These are phyloP conservation scores for Prenolepis imparis DNA, from an alignment of 2,888 invertebrate genomes.

Conservation along the genomic window DNA sequence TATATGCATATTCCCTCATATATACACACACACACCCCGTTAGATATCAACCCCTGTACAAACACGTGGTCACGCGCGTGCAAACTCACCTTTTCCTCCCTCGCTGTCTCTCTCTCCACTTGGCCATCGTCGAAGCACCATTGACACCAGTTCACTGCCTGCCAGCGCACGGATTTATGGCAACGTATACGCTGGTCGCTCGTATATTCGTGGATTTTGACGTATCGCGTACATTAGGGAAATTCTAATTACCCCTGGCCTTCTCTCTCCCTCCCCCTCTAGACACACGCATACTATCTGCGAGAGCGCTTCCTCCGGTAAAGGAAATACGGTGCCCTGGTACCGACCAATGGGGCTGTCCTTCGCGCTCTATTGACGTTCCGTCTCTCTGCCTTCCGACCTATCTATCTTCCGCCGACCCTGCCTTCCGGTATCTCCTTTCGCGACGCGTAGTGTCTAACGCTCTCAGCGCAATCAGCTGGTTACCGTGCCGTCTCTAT, in stretches of 20 bases:
- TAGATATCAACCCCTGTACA: conserved; percentile 41
- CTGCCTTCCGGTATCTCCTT: conserved; percentile 51
- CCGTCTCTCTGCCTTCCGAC: conserved; percentile 47
- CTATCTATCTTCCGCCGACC: conserved; percentile 54
- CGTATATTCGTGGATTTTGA: conserved; percentile 80
- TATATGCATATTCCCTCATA: conserved; percentile 45
- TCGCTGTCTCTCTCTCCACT: conserved; percentile 67
- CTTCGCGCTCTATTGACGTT: conserved; percentile 58
- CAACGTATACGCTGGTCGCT: conserved; percentile 76
- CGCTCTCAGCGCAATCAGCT: conserved; percentile 34
- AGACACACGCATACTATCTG: conserved; percentile 32
- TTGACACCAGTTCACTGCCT: conserved; percentile 85
- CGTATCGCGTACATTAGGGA: conserved; percentile 80
- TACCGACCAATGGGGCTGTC: conserved; percentile 53
- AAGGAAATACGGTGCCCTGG: conserved; percentile 66
- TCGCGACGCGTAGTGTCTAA: conserved; percentile 40
- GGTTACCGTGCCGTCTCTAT: conserved; percentile 33
- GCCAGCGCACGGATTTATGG: conserved; percentile 83
- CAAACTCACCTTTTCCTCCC: conserved; percentile 56
- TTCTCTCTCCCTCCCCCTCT: conserved; percentile 7
- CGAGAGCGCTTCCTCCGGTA: conserved; percentile 51
- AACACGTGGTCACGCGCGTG: conserved; percentile 63
- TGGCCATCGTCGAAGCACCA: conserved; percentile 81
- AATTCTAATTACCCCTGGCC: conserved; percentile 78
- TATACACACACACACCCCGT: conserved; percentile 35